Evolutionary conservation across 2,888 invertebrate genomes (phyloP).

Genomic region (Argynnis bischoffii): DNA sequence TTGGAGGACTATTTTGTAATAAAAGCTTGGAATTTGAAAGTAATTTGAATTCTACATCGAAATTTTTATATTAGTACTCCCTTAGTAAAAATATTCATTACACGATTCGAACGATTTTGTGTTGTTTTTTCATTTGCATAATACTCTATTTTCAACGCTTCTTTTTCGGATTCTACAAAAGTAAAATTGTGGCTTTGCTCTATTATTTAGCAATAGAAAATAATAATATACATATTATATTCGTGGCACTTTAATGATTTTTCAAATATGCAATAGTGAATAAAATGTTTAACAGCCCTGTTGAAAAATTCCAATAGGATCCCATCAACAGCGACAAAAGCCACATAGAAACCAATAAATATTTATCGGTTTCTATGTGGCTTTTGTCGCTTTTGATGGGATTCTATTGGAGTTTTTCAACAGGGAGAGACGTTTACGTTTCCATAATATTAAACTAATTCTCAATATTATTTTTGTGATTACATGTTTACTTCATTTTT

Average conservation of each 20-base stretch:
- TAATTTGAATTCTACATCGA: slow-evolving; percentile 13
- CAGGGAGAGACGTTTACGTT: too few relatives aligned
- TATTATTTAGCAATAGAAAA: background rate
- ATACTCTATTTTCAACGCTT: slow-evolving; percentile 1
- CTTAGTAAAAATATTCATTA: slow-evolving; percentile 4
- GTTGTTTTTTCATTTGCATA: background rate
- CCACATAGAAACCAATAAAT: too few relatives aligned
- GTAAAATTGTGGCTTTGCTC: background rate
- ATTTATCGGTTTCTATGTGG: too few relatives aligned
- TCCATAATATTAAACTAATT: background rate
- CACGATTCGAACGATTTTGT: background rate
- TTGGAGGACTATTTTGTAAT: slow-evolving; percentile 5
- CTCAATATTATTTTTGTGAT: background rate
- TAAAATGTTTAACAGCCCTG: too few relatives aligned
- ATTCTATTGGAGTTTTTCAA: too few relatives aligned
- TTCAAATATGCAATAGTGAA: too few relatives aligned
- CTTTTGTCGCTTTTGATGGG: too few relatives aligned
- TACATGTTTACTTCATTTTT: slow-evolving; percentile 17
- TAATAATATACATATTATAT: too few relatives aligned
- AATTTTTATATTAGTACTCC: slow-evolving; percentile 1
- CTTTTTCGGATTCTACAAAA: background rate
- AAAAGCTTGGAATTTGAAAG: slow-evolving; percentile 8
- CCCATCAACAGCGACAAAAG: too few relatives aligned
- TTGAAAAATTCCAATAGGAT: too few relatives aligned
- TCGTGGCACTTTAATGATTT: too few relatives aligned